A percentile compares a stretch with the other conserved stretches of the same genome.
Evolutionary conservation across 23 tunicate genomes (phyloP).

Genomic region (Styela plicata): DNA sequence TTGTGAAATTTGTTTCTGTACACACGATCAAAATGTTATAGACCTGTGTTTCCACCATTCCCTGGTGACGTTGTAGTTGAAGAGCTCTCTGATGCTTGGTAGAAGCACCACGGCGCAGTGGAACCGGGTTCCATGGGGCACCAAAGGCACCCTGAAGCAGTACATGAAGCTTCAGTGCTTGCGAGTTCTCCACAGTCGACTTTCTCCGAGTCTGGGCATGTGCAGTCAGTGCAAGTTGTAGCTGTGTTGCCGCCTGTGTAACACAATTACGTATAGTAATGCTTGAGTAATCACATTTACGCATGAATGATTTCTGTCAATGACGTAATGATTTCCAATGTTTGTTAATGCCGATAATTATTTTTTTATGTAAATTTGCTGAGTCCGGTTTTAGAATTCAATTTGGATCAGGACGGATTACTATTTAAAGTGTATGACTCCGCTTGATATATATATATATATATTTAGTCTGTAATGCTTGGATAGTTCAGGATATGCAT

Average conservation of each 20-base stretch:
- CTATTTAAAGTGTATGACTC: too few species aligned
- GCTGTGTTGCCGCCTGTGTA: not conserved
- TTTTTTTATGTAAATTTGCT: too few species aligned
- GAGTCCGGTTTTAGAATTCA: too few species aligned
- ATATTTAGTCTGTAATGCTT: too few species aligned
- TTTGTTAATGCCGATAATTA: too few species aligned
- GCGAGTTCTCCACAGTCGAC: constrained; percentile 39
- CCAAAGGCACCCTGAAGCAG: constrained; percentile 79
- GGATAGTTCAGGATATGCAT: too few species aligned
- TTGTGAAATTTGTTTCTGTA: not conserved
- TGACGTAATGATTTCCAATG: too few species aligned
- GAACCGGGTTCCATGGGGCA: constrained; percentile 43
- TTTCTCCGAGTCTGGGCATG: not conserved
- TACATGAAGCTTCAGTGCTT: constrained; percentile 43
- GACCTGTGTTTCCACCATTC: constrained; percentile 32
- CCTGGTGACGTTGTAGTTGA: constrained; percentile 16
- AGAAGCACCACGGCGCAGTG: constrained; percentile 89
- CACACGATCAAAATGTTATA: not conserved
- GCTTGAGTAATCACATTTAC: too few species aligned
- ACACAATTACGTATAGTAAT: too few species aligned
- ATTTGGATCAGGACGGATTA: too few species aligned
- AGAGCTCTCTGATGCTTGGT: constrained; percentile 20
- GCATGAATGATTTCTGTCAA: too few species aligned
- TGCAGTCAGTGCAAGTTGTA: constrained; percentile 19
- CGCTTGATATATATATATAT: too few species aligned